Evolutionary conservation across 1,140 invertebrate species (phyloP).

Genomic region (Reticulitermes speratus): DNA sequence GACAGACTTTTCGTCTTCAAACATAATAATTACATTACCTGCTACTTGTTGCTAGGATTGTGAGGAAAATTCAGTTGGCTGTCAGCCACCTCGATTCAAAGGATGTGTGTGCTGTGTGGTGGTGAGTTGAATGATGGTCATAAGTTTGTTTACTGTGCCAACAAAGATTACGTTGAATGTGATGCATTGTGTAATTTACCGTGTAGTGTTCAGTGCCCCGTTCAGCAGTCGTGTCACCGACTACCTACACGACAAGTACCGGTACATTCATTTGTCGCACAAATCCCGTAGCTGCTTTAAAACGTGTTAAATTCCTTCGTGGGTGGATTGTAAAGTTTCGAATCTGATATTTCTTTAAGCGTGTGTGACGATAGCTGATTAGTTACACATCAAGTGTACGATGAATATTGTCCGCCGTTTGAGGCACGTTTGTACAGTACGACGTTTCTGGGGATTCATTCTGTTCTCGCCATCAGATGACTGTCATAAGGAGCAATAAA

Average conservation of each 20-base stretch:
- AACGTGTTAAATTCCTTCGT: too few relatives aligned
- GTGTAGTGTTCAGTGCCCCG: neutral
- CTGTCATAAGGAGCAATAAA: too few relatives aligned
- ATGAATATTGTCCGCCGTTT: too few relatives aligned
- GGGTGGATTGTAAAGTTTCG: too few relatives aligned
- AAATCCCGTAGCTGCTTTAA: too few relatives aligned
- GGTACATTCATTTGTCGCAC: too few relatives aligned
- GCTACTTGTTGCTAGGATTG: neutral
- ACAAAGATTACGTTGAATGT: neutral
- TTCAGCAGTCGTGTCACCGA: neutral
- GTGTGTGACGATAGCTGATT: too few relatives aligned
- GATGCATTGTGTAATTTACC: neutral
- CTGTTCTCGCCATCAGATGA: too few relatives aligned
- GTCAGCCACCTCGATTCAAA: neutral
- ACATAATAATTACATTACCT: neutral
- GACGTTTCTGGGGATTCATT: too few relatives aligned
- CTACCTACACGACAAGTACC: neutral
- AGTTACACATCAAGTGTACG: too few relatives aligned
- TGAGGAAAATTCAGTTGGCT: neutral
- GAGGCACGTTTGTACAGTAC: too few relatives aligned
- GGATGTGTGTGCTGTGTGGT: neutral
- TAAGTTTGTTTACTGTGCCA: neutral
- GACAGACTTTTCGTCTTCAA: neutral
- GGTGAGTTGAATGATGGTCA: neutral
- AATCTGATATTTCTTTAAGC: too few relatives aligned